These are phyloP conservation scores for Raja brachyura DNA, from an alignment of 2,113 vertebrate species.

Conservation along the genomic window DNA sequence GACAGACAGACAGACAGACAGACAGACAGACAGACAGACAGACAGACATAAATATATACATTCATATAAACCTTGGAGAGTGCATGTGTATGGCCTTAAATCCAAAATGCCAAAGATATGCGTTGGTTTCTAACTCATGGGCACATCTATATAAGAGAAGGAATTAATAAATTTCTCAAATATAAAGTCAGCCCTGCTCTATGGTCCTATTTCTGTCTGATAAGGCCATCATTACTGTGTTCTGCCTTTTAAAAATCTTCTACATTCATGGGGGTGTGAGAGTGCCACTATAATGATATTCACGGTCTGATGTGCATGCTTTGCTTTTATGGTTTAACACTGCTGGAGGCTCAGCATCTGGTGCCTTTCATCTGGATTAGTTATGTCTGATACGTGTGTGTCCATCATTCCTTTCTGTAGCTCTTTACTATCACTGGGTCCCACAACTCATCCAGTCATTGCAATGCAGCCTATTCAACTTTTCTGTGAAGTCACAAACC, in stretches of 20 bases:
- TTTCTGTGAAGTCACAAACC: not conserved
- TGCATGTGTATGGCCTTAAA: not conserved
- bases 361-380: conserved; percentile 34
- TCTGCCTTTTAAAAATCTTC: not conserved
- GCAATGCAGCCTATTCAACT: not conserved
- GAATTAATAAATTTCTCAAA: conserved; percentile 15
- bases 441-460: conserved; percentile 18
- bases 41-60: too few species aligned
- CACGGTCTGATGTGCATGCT: conserved; percentile 8
- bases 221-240: not conserved
- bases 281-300: not conserved
- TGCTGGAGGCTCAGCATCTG: conserved; percentile 23
- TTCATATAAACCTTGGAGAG: not conserved
- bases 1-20: too few species aligned
- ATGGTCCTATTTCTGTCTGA: not conserved
- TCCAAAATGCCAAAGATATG: not conserved
- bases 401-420: conserved; percentile 29
- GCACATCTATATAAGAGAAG: not conserved
- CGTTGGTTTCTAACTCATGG: not conserved
- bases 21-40: too few species aligned
- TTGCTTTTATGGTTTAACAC: not conserved
- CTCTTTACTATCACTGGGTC: not conserved
- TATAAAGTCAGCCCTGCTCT: not conserved
- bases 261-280: not conserved
- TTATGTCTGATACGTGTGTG: conserved; percentile 18